phyloP scores from a whole-genome alignment of 2,888 invertebrate genomes.

The Bimastos eiseni region DNA sequence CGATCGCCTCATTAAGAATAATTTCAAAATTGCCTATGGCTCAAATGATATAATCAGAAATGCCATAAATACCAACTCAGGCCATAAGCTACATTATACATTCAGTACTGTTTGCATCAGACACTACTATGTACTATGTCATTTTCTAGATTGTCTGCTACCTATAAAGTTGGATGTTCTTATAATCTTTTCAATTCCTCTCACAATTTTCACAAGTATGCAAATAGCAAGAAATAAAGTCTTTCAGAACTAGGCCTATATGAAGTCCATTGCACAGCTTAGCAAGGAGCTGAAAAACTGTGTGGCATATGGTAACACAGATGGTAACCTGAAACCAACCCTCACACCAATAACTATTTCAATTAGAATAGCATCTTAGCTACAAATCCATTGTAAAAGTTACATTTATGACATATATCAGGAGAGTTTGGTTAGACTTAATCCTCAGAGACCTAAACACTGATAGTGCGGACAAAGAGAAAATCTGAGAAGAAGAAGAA shows the following conservation, averaged over 20 bases:
- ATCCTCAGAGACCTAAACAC: background rate
- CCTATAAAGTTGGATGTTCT: background rate
- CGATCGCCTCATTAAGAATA: background rate
- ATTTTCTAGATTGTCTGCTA: background rate
- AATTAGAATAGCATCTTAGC: background rate
- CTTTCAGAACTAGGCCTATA: too few species aligned
- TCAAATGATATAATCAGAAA: background rate
- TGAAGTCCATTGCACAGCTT: too few species aligned
- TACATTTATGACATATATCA: background rate
- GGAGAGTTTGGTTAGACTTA: background rate
- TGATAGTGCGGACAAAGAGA: background rate
- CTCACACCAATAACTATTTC: background rate
- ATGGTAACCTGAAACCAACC: constrained; percentile 4
- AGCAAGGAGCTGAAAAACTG: background rate
- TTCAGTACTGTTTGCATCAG: background rate
- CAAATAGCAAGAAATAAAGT: background rate
- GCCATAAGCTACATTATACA: background rate
- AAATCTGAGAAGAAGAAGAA: background rate
- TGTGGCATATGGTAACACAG: background rate
- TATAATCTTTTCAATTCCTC: background rate
- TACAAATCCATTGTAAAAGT: background rate
- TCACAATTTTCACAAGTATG: background rate
- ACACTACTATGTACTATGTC: background rate
- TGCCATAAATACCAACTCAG: background rate
- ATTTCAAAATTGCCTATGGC: background rate